Evolutionary conservation across 2,797 vertebrate genomes (phyloP), one percentile per base, ranked within the genome.

Genomic region (Vipera ursinii): DNA sequence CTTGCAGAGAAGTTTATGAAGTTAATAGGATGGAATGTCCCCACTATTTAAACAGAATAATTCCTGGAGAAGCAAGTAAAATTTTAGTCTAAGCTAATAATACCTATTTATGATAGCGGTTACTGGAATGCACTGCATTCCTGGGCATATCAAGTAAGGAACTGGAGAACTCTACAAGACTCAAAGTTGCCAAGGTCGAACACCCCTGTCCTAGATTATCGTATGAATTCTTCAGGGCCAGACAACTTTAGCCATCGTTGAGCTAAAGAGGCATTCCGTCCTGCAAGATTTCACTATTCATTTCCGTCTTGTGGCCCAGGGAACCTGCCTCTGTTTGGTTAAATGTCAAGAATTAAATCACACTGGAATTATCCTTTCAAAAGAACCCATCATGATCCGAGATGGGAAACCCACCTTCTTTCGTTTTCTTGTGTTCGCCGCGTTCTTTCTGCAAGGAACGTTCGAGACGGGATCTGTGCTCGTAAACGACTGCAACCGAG

Each of bases 351-450:
- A 48, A 82, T 82, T 12, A 48, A 82, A 24, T 12, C 20, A 12
- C 4, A 4, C 38, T 2, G 38, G 38, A 82, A 12, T 38, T 22
- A 32, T 73, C 3, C 32, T 73, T 38, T 44, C 15, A 20, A 44
- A 38, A 73, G 73, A 78, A 78, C 2, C 0, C 24, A 63, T 17
- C 48, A 3, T 3, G 15, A 32, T 87, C 86, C 14, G 2, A 6
- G 38, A 13, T 32, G 12, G 22, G 28, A 53, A 85, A 57, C 96
- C 94, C 91, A 98, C 97, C 97, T 97, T 98, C 97, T 93, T 98
- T 98, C 0, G 97, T 98, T 96, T 98, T 98, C 95, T 98, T 98
- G 96, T 98, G 97, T 0, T 98, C 97, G 7, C 96, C 95, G 63
- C 97, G 93, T 92, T 98, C 97, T 92, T 97, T 98, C 96, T 98